Conservation (phyloP, 92 coral and sea anemone species). For the Zoanthus solanderi region DNA sequence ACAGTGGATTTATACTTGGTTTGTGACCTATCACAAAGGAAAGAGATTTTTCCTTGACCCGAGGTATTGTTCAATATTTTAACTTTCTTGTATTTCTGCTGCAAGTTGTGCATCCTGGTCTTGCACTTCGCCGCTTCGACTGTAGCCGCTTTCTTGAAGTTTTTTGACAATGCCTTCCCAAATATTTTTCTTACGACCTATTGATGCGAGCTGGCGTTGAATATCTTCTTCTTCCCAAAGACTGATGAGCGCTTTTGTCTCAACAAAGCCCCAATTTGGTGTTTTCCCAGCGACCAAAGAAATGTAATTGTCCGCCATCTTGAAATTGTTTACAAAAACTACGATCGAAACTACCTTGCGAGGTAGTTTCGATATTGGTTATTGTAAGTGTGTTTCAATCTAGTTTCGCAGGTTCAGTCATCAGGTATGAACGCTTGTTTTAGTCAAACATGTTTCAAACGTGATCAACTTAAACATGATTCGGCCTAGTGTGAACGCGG, state of each 20-base stretch:
- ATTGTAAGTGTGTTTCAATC: conserved; percentile 23
- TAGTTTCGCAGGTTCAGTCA: no score
- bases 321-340: not conserved
- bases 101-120: conserved; percentile 26
- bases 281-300: conserved; percentile 21
- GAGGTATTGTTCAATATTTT: not conserved
- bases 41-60: no score
- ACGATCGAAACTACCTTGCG: conserved; percentile 19
- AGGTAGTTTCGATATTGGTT: conserved; percentile 46
- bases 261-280: conserved; percentile 29
- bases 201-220: conserved; percentile 15
- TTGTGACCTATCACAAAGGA: no score
- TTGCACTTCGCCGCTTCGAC: conserved; percentile 35
- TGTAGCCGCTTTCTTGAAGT: conserved; percentile 41
- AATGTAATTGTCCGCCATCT: not conserved
- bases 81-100: conserved; percentile 34
- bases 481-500: not conserved
- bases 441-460: no score
- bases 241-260: conserved; percentile 20
- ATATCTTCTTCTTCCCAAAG: conserved; percentile 36
- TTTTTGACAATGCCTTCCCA: conserved; percentile 31
- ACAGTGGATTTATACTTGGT: no score
- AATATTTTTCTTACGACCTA: conserved; percentile 35
- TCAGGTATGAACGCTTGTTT: no score
- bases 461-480: no score